Evolutionary conservation across 2,113 vertebrate genomes (phyloP).

Genomic region (Lagopus leucura): DNA sequence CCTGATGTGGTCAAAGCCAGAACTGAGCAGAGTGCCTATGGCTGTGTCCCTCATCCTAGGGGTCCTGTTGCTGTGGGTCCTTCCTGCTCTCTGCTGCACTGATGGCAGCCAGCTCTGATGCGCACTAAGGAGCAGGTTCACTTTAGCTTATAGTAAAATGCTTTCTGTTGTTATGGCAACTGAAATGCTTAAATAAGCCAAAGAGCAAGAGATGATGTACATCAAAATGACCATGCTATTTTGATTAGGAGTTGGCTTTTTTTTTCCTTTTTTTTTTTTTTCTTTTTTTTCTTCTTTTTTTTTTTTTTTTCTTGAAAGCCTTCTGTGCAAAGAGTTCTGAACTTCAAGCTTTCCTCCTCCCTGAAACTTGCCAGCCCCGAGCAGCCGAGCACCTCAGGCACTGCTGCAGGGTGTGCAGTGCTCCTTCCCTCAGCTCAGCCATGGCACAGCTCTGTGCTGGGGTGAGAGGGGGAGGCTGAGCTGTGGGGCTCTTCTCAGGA

Average conservation of each 20-base stretch:
- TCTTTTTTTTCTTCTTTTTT: not conserved
- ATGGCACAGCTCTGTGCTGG: accelerated
- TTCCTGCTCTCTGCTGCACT: accelerated
- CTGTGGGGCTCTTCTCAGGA: accelerated
- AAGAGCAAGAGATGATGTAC: not conserved
- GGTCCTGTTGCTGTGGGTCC: not conserved
- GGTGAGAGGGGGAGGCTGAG: accelerated
- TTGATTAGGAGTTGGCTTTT: not conserved
- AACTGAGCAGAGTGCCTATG: not conserved
- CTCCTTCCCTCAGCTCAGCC: not conserved
- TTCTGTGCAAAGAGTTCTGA: not conserved
- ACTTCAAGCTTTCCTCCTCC: not conserved
- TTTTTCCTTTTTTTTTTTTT: not conserved
- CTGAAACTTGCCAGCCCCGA: accelerated
- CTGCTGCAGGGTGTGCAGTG: not conserved
- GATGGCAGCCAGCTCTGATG: not conserved
- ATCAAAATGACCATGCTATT: constrained; percentile 25
- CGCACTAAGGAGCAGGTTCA: accelerated
- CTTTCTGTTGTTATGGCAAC: constrained; percentile 70
- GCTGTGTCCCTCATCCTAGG: accelerated
- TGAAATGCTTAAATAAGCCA: constrained; percentile 42
- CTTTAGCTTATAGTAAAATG: constrained; percentile 12
- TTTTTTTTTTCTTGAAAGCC: not conserved
- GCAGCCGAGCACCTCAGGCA: no score
- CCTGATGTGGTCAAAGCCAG: no score